Percentiles rank a stretch among this genome's conserved stretches.
Evolutionary conservation across 2,113 vertebrate species (phyloP).

Genomic region (Pholis gunnellus): DNA sequence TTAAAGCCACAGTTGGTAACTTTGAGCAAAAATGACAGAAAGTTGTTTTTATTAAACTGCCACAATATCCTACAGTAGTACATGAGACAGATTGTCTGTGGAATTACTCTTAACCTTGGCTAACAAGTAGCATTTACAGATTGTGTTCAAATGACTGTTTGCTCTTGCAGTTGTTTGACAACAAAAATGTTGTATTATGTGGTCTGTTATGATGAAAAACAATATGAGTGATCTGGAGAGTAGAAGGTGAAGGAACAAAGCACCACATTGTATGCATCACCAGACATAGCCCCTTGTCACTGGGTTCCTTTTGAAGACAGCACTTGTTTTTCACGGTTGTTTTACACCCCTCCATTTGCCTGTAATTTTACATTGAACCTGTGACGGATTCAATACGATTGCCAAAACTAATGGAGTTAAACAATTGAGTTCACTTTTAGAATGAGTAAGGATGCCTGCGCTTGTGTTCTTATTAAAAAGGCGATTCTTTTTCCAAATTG

Average conservation of each 20-base stretch:
- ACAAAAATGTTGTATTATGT: neutral
- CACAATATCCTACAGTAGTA: neutral
- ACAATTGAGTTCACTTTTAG: slow-evolving; percentile 2
- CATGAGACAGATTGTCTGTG: neutral
- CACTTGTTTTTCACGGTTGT: neutral
- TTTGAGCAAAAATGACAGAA: no score
- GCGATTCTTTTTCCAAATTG: slow-evolving; percentile 24
- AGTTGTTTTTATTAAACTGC: no score
- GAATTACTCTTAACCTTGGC: neutral
- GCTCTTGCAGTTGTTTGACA: neutral
- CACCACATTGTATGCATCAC: neutral
- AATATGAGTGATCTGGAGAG: neutral
- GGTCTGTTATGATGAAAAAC: neutral
- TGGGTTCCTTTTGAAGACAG: slow-evolving; percentile 3
- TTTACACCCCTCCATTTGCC: neutral
- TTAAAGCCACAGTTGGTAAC: neutral
- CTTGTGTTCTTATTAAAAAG: slow-evolving; percentile 40
- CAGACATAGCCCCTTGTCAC: neutral
- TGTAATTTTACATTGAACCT: neutral
- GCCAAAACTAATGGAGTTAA: slow-evolving; percentile 1
- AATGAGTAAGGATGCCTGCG: slow-evolving; percentile 8
- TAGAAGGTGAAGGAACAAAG: neutral
- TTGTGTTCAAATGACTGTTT: neutral
- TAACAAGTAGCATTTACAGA: neutral
- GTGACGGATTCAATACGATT: neutral